A percentile compares a stretch with the other conserved stretches of the same genome.
These are phyloP conservation scores for Cheilinus undulatus DNA, from an alignment of 2,113 vertebrate genomes.

Conservation along the genomic window DNA sequence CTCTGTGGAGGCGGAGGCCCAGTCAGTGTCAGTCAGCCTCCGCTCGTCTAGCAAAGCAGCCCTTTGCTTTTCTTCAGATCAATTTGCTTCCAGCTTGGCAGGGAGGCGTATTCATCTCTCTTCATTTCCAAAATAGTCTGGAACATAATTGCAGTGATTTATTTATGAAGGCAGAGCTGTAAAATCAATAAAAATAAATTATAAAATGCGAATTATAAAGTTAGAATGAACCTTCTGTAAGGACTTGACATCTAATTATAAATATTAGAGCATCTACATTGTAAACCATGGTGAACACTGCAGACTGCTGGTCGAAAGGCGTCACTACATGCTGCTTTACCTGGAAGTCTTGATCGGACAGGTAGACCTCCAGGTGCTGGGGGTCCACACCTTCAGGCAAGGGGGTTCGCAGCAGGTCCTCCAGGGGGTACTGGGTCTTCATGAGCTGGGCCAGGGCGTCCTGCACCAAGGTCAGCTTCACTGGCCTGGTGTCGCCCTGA, in stretches of 20 bases:
- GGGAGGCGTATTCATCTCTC: constrained; percentile 77
- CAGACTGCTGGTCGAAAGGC: constrained; percentile 45
- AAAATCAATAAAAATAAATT: constrained; percentile 17
- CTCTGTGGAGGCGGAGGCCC: not conserved
- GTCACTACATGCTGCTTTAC: constrained; percentile 58
- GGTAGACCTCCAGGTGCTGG: constrained; percentile 79
- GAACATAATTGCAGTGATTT: constrained; percentile 57
- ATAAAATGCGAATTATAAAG: not conserved
- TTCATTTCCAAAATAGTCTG: constrained; percentile 83
- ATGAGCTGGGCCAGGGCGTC: constrained; percentile 82
- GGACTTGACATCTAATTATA: constrained; percentile 11
- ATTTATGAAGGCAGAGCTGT: not conserved
- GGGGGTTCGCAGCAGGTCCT: constrained; percentile 78
- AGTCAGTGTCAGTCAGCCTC: constrained; percentile 34
- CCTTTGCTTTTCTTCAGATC: constrained; percentile 84
- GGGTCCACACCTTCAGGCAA: constrained; percentile 82
- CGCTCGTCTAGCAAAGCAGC: constrained; percentile 69
- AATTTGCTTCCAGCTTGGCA: constrained; percentile 76
- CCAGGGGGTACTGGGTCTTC: constrained; percentile 75
- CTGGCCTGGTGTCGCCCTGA: constrained; percentile 55
- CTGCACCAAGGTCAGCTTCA: constrained; percentile 84
- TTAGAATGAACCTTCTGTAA: constrained; percentile 1
- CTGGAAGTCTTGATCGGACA: constrained; percentile 84
- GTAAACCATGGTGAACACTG: constrained; percentile 39
- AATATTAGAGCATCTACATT: not conserved